Conservation (phyloP, 2,888 invertebrate species). For the Monopis laevigella region DNA sequence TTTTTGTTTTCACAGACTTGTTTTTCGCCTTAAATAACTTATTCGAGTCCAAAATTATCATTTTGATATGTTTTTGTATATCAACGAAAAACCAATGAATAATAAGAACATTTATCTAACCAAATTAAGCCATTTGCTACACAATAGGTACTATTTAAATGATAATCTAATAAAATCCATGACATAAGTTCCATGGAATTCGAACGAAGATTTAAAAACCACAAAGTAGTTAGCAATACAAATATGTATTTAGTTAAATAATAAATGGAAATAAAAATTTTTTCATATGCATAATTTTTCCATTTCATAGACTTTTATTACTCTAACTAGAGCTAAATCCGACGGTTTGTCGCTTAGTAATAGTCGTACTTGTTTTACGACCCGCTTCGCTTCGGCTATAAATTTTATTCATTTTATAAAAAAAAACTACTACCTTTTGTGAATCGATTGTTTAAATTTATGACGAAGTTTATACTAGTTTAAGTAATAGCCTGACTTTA, state of each 20-base stretch:
- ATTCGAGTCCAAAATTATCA: too few relatives aligned
- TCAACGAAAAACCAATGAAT: too few relatives aligned
- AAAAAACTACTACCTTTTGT: slow-evolving; percentile 7
- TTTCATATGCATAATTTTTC: slow-evolving; percentile 42
- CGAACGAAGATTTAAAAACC: slow-evolving; percentile 17
- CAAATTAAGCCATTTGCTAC: too few relatives aligned
- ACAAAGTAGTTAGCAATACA: slow-evolving; percentile 14
- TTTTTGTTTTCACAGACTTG: too few relatives aligned
- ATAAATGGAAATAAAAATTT: slow-evolving; percentile 30
- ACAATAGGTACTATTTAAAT: too few relatives aligned
- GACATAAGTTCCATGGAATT: too few relatives aligned
- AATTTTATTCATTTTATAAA: slow-evolving; percentile 26
- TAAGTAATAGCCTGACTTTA: slow-evolving; percentile 1
- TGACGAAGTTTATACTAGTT: slow-evolving; percentile 10
- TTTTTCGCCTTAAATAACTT: too few relatives aligned
- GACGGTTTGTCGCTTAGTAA: slow-evolving; percentile 53
- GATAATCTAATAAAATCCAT: too few relatives aligned
- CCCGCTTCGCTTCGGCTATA: slow-evolving; percentile 34
- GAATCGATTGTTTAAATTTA: slow-evolving; percentile 9
- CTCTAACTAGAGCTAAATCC: slow-evolving; percentile 38
- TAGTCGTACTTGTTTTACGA: slow-evolving; percentile 45
- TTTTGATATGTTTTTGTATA: too few relatives aligned
- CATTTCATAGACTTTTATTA: slow-evolving; percentile 44
- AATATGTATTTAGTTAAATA: slow-evolving; percentile 11
- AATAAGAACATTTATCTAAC: too few relatives aligned